Conservation (phyloP, 2,797 vertebrate genomes). For the Sardinella longiceps region DNA sequence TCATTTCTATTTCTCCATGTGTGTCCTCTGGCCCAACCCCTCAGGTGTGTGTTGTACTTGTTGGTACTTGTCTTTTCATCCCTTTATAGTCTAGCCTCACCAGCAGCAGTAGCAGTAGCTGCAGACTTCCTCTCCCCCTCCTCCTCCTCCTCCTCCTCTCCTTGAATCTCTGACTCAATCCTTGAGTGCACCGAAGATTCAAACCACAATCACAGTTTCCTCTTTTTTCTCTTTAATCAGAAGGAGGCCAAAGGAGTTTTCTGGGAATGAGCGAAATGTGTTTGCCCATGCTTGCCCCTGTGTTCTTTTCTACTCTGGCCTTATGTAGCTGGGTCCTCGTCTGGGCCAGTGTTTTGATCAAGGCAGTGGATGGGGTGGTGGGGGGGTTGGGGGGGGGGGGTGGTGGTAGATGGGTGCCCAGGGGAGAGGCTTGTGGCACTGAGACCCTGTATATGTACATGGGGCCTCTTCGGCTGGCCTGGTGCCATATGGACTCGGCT, state of each 20-base stretch:
- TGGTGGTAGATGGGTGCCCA: constrained; percentile 37
- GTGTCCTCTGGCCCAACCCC: constrained; percentile 23
- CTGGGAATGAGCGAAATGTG: constrained; percentile 49
- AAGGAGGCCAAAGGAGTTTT: constrained; percentile 53
- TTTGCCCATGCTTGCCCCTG: constrained; percentile 59
- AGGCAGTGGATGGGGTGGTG: neutral
- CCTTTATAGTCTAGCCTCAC: neutral
- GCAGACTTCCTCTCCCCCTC: neutral
- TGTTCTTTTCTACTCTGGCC: constrained; percentile 44
- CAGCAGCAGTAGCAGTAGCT: neutral
- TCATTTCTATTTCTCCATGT: constrained; percentile 28
- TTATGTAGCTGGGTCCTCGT: neutral
- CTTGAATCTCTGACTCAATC: neutral
- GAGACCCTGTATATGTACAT: constrained; percentile 73
- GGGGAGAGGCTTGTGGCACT: constrained; percentile 69
- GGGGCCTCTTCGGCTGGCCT: constrained; percentile 65
- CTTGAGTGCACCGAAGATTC: neutral
- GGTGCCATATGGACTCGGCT: constrained; percentile 78
- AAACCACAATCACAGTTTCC: neutral
- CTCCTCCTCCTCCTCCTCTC: neutral
- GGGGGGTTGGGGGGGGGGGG: neutral
- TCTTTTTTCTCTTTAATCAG: neutral
- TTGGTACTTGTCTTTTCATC: neutral
- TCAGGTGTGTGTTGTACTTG: neutral
- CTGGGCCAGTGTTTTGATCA: too few species aligned